These are phyloP conservation scores for Aleiodes alternator DNA, from an alignment of 2,888 invertebrate genomes.

Conservation along the genomic window DNA sequence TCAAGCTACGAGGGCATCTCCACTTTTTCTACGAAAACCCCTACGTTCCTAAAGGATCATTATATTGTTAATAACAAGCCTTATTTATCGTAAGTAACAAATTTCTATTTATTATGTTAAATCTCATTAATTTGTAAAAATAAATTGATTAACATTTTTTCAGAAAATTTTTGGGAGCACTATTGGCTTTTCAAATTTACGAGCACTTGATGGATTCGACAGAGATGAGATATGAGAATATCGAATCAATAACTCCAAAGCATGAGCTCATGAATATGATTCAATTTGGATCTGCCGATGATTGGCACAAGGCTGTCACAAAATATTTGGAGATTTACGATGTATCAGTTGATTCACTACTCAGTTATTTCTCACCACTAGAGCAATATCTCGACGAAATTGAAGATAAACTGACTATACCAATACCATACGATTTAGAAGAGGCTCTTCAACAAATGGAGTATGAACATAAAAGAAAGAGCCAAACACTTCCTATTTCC, in stretches of 20 bases:
- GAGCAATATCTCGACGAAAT: constrained; percentile 63
- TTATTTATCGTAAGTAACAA: constrained; percentile 68
- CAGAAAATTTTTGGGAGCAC: constrained; percentile 67
- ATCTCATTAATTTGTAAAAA: neutral
- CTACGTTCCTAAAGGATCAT: constrained; percentile 67
- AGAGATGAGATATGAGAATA: constrained; percentile 62
- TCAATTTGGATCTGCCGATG: constrained; percentile 57
- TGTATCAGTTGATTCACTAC: constrained; percentile 57
- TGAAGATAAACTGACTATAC: constrained; percentile 51
- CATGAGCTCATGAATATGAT: constrained; percentile 64
- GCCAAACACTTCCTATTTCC: constrained; percentile 60
- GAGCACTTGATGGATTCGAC: constrained; percentile 64
- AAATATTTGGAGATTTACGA: constrained; percentile 60
- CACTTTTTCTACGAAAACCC: constrained; percentile 53
- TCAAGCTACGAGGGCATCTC: constrained; percentile 62
- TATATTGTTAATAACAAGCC: constrained; percentile 67
- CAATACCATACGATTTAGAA: constrained; percentile 54
- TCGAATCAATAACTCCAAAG: constrained; percentile 54
- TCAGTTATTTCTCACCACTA: constrained; percentile 63
- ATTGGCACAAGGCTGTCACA: constrained; percentile 61
- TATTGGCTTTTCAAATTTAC: constrained; percentile 69
- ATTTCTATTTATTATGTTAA: neutral
- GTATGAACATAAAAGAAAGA: constrained; percentile 57
- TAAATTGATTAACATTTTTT: constrained; percentile 31
- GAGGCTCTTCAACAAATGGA: constrained; percentile 62